Conservation (phyloP, 2,797 vertebrate species). For the Clarias platycephalus region DNA sequence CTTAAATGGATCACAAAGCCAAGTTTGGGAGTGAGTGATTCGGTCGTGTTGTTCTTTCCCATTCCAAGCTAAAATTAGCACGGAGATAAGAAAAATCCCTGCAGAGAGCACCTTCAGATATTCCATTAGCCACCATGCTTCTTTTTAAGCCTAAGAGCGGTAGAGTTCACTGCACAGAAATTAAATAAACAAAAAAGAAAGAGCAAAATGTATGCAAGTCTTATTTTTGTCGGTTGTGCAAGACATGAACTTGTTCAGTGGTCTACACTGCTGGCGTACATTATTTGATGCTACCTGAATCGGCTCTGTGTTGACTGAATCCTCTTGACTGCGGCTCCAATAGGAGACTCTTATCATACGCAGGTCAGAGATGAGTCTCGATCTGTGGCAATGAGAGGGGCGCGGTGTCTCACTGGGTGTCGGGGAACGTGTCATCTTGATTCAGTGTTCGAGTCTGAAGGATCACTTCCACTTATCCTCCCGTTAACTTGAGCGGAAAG, state of each 20-base stretch:
- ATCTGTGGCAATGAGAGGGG: slow-evolving; percentile 62
- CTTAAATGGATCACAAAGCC: slow-evolving; percentile 4
- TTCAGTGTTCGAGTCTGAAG: slow-evolving; percentile 70
- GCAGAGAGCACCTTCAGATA: slow-evolving; percentile 44
- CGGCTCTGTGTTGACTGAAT: background rate
- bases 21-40: slow-evolving; percentile 21
- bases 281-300: background rate
- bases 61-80: slow-evolving; percentile 50
- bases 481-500: slow-evolving; percentile 62
- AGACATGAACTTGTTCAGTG: background rate
- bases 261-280: background rate
- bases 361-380: slow-evolving; percentile 67
- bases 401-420: slow-evolving; percentile 70
- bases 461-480: slow-evolving; percentile 68
- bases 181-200: background rate
- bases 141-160: slow-evolving; percentile 34
- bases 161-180: background rate
- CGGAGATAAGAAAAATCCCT: slow-evolving; percentile 50
- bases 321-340: background rate
- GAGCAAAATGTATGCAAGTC: background rate
- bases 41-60: slow-evolving; percentile 30
- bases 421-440: slow-evolving; percentile 77
- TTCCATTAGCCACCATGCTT: slow-evolving; percentile 60
- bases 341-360: slow-evolving; percentile 43
- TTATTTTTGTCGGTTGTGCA: background rate